Base-by-base conservation (phyloP, 2,888 invertebrate species). In the Xanthia togata region DNA sequence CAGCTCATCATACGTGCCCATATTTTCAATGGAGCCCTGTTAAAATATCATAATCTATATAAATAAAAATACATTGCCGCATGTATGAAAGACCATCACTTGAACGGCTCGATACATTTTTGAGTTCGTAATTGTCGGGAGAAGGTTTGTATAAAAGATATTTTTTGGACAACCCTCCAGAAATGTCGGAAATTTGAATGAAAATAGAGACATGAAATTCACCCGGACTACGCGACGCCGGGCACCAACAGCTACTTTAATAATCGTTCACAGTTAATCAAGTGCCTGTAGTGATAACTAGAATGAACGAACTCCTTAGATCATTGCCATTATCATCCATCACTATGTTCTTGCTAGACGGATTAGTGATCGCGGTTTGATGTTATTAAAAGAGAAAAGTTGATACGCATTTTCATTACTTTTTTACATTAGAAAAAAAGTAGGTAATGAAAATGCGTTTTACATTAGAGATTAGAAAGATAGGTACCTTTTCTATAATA, bases 1-100 rank as follows among this genome's bases (percentile, higher is more conserved):
- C 17, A 97, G 89, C 73, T 97, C 97, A 14, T 96, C 93, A 83
- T 97, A 97, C 0, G 97, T 97, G 0, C 97, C 98, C 90, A 97
- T 96, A 62, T 97, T 97, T 93, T 97, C 97, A 63, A 97, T 94
- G 53, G 90, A 86, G 3, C 97, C 97, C 96, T 97, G 82, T 20
- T 72, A 89, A 64, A 64, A 79, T 73, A 60, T 41, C 31, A 35
- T 23, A 23, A 31, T 47, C 8, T 47, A 35, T 31, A 23, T 23
- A 31, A n/a, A 50, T 67, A n/a, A 5, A 50, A 67, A 67, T n/a
- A 3, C 35, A n/a, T 35, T n/a, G 9, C 35, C 6, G 23, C 35
- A 17, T 50, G 17, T n/a, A 68, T n/a, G n/a, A 35, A 53, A 50
- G 31, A n/a, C 17, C 23, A 47, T 50, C 0, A 47, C 14, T 31